Conservation (phyloP, 1,140 invertebrate genomes). For the Drosophila repleta region DNA sequence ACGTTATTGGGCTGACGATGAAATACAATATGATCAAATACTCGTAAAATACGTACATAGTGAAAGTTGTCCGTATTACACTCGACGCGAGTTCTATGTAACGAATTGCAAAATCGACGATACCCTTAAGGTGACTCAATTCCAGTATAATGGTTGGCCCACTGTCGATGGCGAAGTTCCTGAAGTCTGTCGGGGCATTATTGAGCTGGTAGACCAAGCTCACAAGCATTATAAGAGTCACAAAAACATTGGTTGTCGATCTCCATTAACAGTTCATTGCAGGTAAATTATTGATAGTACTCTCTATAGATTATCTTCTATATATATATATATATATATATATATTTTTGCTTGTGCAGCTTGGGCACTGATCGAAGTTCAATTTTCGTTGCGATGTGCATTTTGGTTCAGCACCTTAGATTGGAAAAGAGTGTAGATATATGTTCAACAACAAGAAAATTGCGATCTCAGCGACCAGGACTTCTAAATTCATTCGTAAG, state of each 20-base stretch:
- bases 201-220: conserved; percentile 91
- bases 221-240: conserved; percentile 84
- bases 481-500: conserved; percentile 93
- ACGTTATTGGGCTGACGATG: conserved; percentile 96
- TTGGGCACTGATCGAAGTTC: conserved; percentile 93
- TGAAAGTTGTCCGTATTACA: conserved; percentile 94
- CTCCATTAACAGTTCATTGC: conserved; percentile 92
- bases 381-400: conserved; percentile 94
- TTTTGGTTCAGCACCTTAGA: conserved; percentile 92
- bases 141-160: conserved; percentile 95
- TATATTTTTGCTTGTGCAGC: conserved; percentile 78
- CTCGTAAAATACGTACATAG: conserved; percentile 93
- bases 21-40: conserved; percentile 92
- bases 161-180: conserved; percentile 94
- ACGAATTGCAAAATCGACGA: conserved; percentile 91
- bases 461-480: conserved; percentile 92
- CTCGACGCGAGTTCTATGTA: conserved; percentile 91
- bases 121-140: conserved; percentile 90
- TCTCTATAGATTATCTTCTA: not conserved
- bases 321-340: not conserved
- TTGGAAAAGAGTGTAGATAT: conserved; percentile 93
- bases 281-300: conserved; percentile 84
- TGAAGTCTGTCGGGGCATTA: conserved; percentile 92
- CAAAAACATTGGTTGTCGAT: conserved; percentile 84
- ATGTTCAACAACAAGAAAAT: conserved; percentile 92